Base-by-base conservation (phyloP, 2,888 invertebrate genomes). In the Pyrrhosoma nymphula region DNA sequence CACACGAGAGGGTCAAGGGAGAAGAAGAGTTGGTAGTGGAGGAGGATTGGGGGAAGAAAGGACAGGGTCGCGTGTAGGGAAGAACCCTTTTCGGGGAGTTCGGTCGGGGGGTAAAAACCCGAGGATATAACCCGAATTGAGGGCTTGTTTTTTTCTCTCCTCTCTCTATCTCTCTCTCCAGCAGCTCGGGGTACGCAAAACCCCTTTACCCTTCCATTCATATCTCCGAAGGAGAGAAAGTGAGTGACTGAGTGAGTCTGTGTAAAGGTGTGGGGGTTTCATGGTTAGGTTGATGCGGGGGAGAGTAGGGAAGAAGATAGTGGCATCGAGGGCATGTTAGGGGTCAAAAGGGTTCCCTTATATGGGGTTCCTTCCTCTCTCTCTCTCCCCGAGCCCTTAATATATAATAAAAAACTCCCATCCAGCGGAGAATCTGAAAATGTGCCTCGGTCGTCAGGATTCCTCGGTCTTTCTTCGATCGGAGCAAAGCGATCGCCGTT, bases 281-380 rank as follows among this genome's bases (percentile, higher is more conserved):
- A 60, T 35, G 35, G 82, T 69, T 26, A 60, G 69, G 69, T 26
- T 26, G 69, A 26, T 23, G 26, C 18, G 26, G 82, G 69, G 26
- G 69, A 69, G 69, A n/a, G 82, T 12, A 69, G 82, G 82, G 82
- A 82, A 35, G 47, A 47, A 82, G 82, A 82, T 82, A 82, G 82
- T 82, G 82, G 82, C 35, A 82, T 12, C 30, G 82, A 82, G 82
- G 82, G 82, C 82, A 82, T 82, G 82, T 82, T 35, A 39, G 93
- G 93, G 93, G 93, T 93, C 69, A 75, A 55, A 93, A 93, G 69
- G 93, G 93, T 39, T 75, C 93, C 93, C 93, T 91, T 91, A 91
- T 91, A 91, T 63, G 39, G 39, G 35, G 91, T 69, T 91, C 91
- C 91, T 91, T 91, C 91, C 90, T 91, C 60, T 60, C 47, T 47